Conservation (phyloP, 1,140 invertebrate genomes). For the Melipona quadrifasciata region DNA sequence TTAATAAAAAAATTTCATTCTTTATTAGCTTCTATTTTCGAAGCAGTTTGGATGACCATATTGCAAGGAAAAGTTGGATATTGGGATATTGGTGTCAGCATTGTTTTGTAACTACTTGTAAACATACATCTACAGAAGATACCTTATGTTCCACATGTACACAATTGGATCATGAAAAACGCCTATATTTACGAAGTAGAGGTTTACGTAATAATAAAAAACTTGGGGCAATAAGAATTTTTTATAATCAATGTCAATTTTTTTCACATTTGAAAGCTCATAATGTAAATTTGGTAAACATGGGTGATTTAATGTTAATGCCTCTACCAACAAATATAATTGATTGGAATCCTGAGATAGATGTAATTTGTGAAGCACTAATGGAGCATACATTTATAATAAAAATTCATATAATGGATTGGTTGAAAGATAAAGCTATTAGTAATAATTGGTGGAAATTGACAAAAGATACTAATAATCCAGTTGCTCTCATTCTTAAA, state of each 20-base stretch:
- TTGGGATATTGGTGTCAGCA: slow-evolving; percentile 74
- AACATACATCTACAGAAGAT: slow-evolving; percentile 42
- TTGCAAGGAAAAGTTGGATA: slow-evolving; percentile 71
- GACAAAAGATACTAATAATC: slow-evolving; percentile 36
- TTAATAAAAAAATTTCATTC: slow-evolving; percentile 17
- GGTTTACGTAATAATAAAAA: slow-evolving; percentile 64
- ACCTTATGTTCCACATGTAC: slow-evolving; percentile 58
- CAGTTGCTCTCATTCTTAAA: slow-evolving; percentile 55
- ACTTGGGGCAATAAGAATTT: slow-evolving; percentile 68
- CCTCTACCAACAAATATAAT: slow-evolving; percentile 67
- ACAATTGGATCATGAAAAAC: slow-evolving; percentile 60
- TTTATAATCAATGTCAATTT: slow-evolving; percentile 78
- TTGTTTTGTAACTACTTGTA: slow-evolving; percentile 69
- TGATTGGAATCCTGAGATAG: slow-evolving; percentile 66
- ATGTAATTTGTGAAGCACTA: slow-evolving; percentile 68
- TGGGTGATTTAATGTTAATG: slow-evolving; percentile 75
- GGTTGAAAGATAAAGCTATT: slow-evolving; percentile 67
- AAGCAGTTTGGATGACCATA: slow-evolving; percentile 72
- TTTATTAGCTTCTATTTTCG: slow-evolving; percentile 71
- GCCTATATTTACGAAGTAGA: slow-evolving; percentile 59
- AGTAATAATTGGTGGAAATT: slow-evolving; percentile 71
- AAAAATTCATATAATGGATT: slow-evolving; percentile 73
- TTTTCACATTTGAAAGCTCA: slow-evolving; percentile 73
- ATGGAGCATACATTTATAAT: slow-evolving; percentile 74
- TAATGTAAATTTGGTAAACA: slow-evolving; percentile 61